Evolutionary conservation across 2,888 invertebrate species (phyloP), one percentile per base, ranked within the genome.

Genomic region (Spilosoma lubricipeda): DNA sequence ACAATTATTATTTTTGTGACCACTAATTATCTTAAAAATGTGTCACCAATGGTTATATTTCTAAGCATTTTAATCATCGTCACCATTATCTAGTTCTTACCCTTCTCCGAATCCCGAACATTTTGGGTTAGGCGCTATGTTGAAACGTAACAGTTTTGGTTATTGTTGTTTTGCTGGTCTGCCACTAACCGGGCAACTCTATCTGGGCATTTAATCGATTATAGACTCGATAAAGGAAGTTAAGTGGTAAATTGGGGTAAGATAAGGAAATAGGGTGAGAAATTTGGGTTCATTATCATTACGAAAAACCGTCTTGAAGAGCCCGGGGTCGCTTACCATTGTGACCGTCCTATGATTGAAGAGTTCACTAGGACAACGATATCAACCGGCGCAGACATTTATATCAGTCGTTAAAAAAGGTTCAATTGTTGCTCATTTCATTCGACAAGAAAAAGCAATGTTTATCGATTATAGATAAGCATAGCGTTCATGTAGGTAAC

Each of bases 391-490:
- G 2, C 11, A 56, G n/a, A 56, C 9, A 42, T 67, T 67, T 18
- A 15, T 27, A 67, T 20, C 20, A 30, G 9, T 45, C 42, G 45
- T 48, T 45, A 9, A 48, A 67, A 67, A 45, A 67, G 30, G 30
- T 30, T 23, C 23, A 23, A 48, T 67, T 67, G 48, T 67, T 67
- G 33, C 48, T 48, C 63, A 48, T 67, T 67, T 67, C 5, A 67
- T 20, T 48, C 23, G 13, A 33, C 48, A 48, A 23, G 23, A 48
- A 48, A 67, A 67, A 67, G 11, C 30, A 20, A 48, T 48, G 48
- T 30, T 30, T 67, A 33, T 67, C 67, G 67, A 45, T 67, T 67
- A 30, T 48, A 48, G 67, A 67, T 67, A 67, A 67, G 67, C 42
- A 9, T 9, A 20, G 5, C 56, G 33, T 48, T 36, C 59, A 15